Evolutionary conservation across 2,888 invertebrate genomes (phyloP), one percentile per base, ranked within the genome.

Genomic region (Aproaerema taeniolella): DNA sequence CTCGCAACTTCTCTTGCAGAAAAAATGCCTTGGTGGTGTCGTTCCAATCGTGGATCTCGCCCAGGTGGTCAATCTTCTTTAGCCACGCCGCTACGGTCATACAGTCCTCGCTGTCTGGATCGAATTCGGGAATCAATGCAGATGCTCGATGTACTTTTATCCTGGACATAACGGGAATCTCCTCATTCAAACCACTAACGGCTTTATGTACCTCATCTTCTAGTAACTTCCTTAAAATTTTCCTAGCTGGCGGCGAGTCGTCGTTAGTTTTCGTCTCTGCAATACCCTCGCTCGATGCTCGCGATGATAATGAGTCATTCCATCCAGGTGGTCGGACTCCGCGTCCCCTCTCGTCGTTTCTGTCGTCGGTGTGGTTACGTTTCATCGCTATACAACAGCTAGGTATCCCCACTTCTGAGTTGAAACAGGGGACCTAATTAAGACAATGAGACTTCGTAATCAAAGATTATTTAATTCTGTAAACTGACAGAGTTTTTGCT

Each of bases 11-110:
- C 2, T 48, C 52, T 43, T 56, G 52, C 1, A 55, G 26, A 11
- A 49, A 17, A 20, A 54, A 55, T 1, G 53, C 17, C 13, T 53
- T 55, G 1, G 39, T 45, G 7, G 38, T 43, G 0, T 55, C 53
- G 15, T 44, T 31, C 59, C 57, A 59, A 1, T 38, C 49, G 9
- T 55, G 43, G 6, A 50, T 53, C 1, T 49, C 48, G 0, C 50
- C 54, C 0, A 54, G 11, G 14, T 49, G 52, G 0, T 52, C 52
- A 8, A 49, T 47, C 32, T 54, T 54, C 13, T 34, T 43, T 1
- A 50, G 6, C 54, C 54, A 54, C 0, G 42, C 29, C 1, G 9
- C 12, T 3, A 48, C 45, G 0, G 44, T 46, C 4, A 10, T 32
- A 25, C 42, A 48, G 1, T 49, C 49, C 2, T 50, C 47, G 6